Base-by-base conservation (phyloP, 2,113 vertebrate species). In the Scalopus aquaticus region DNA sequence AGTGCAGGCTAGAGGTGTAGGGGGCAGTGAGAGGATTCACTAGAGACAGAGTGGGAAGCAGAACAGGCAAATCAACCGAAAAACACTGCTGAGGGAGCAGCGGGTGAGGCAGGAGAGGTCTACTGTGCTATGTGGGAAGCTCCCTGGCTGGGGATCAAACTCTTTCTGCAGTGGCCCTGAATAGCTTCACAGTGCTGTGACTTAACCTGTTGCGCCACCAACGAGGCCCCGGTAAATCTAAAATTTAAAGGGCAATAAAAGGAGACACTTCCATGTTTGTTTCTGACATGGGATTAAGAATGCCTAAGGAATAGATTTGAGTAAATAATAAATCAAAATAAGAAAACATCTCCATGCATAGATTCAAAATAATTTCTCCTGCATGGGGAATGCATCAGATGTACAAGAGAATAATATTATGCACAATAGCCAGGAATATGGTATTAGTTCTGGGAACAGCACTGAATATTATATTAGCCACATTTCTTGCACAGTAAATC, bases 291-390 rank as follows among this genome's bases (percentile, higher is more conserved):
- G 2, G 30, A 67, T 9, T 70, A 49, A 76, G 17, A 86, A 56
- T 58, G 22, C 10, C 3, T 62, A 79, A 74, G 11, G 30, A 92
- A 78, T 90, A 37, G 73, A 74, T 74, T 46, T 49, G 32, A 79
- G 6, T 73, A 54, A 91, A 73, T 83, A 95, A 87, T 73, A 76
- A 93, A 80, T 87, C 35, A 58, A 95, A 22, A 4, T 62, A 69
- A 69, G 88, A 73, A 85, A 89, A 73, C 15, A 24, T 6, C 24
- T 77, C 22, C 44, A 54, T 91, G 26, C 5, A 69, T 8, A 90
- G 56, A 81, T 62, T 83, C 37, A 76, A 78, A 93, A 85, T 92
- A 73, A 87, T 90, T 92, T 88, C 56, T 93, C 35, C 17, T 74
- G 56, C 8, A 13, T 67, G 9, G 5, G 9, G 2, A n/a, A 16